phyloP scores from a whole-genome alignment of 2,888 invertebrate species.

The Bellardia bayeri region DNA sequence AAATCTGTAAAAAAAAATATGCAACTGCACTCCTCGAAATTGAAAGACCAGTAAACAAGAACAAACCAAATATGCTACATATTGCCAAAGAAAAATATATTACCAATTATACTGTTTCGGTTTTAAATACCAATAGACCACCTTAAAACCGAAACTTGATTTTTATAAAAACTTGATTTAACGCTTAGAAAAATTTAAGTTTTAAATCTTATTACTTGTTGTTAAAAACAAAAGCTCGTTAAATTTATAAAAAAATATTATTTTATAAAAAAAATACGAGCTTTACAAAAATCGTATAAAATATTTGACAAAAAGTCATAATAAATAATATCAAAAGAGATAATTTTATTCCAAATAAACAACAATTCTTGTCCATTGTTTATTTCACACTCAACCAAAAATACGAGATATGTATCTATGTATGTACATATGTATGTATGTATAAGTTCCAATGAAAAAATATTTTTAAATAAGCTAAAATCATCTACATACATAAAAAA shows the following conservation, averaged over 20 bases:
- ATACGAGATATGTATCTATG: neutral
- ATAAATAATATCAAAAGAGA: constrained; percentile 19
- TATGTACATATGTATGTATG: too few species aligned
- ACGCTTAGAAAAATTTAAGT: neutral
- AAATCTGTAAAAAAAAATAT: too few species aligned
- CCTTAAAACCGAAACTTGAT: constrained; percentile 1
- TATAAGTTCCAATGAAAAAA: neutral
- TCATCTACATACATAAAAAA: neutral
- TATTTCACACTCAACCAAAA: neutral
- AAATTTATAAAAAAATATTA: neutral
- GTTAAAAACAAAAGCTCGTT: neutral
- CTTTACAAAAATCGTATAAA: neutral
- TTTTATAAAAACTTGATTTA: neutral
- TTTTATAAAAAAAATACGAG: neutral
- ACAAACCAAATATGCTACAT: too few species aligned
- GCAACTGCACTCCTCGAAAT: too few species aligned
- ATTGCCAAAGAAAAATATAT: too few species aligned
- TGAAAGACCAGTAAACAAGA: too few species aligned
- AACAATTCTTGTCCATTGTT: neutral
- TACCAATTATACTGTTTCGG: too few species aligned
- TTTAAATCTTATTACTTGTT: neutral
- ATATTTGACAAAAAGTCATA: neutral
- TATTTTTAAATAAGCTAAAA: neutral
- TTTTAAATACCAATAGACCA: too few species aligned
- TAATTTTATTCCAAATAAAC: neutral